Base-by-base conservation (phyloP, 2,888 invertebrate genomes). In the Drosophila vallismaia region DNA sequence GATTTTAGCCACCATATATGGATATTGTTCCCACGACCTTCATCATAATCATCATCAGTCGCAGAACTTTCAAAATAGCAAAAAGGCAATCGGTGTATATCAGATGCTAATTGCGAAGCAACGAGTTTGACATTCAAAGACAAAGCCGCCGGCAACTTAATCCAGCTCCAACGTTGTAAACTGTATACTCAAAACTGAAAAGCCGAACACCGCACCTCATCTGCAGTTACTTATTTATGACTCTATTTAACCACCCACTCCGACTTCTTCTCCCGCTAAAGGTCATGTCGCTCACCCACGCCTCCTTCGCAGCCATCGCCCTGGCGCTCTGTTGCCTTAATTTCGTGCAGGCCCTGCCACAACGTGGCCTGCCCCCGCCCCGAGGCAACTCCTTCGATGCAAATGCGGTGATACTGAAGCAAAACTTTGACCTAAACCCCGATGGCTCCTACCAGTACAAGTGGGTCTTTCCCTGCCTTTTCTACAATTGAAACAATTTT, bases 381-480 rank as follows among this genome's bases (percentile, higher is more conserved):
- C 84, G 88, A 2, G 71, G 77, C 50, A 83, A 88, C 67, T 67
- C 88, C 10, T 88, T 79, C 67, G 92, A 92, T 51, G 90, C 89
- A 58, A 92, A 92, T 78, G 92, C 93, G 38, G 93, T 93, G 55
- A 93, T 93, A 77, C 78, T 93, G 53, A 92, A 92, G 79, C 92
- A 92, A 72, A 90, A 90, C 73, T 93, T 92, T 64, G 93, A 93
- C 77, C 89, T 92, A 54, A 93, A 92, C 86, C 92, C 92, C 64
- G 92, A 92, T 80, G 93, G 93, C 69, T 93, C 93, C 51, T 93
- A 93, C 79, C 90, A 90, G 50, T 93, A 92, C 89, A 92, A 92
- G 93, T 93, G 72, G 91, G 91, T 91, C 14, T 4, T 42, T 2
- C n/a, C 4, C 1, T 2, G n/a, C 36, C 2, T 36, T 36, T 12